Percentiles rank a stretch among this genome's conserved stretches.
phyloP scores from a whole-genome alignment of 2,797 vertebrate species.

The Onychomys leucogaster region DNA sequence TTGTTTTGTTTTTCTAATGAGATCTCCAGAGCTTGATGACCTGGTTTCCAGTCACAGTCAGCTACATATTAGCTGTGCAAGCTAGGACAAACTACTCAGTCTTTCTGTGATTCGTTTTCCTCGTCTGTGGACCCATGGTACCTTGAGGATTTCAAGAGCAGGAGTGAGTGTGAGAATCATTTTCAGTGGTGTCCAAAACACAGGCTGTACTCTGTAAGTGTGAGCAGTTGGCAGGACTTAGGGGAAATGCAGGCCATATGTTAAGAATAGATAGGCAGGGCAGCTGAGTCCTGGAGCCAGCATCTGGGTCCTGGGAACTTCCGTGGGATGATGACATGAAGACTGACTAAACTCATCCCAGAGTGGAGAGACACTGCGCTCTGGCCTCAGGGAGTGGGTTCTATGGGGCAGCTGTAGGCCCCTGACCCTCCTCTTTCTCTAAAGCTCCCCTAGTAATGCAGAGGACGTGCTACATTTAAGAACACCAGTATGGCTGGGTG shows the following conservation, averaged over 20 bases:
- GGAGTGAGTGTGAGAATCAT: neutral
- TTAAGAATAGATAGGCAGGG: neutral
- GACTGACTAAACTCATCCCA: neutral
- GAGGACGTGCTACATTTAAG: neutral
- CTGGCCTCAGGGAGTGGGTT: neutral
- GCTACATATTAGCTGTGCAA: neutral
- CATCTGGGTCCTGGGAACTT: neutral
- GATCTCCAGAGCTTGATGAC: neutral
- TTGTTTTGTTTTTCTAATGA: neutral
- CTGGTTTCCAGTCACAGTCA: neutral
- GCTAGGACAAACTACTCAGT: neutral
- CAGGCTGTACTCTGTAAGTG: fast-evolving
- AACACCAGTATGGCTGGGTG: neutral
- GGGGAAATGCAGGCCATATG: neutral
- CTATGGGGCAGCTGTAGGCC: neutral
- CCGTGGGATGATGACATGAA: neutral
- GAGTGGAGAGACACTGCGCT: neutral
- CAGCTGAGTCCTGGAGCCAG: neutral
- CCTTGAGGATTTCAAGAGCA: neutral
- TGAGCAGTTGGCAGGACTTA: neutral
- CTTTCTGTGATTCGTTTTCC: neutral
- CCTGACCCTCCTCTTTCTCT: neutral
- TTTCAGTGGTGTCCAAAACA: neutral
- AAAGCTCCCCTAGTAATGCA: neutral
- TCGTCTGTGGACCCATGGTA: neutral